Conservation (phyloP, 2,888 invertebrate genomes). For the Cryptus armator region DNA sequence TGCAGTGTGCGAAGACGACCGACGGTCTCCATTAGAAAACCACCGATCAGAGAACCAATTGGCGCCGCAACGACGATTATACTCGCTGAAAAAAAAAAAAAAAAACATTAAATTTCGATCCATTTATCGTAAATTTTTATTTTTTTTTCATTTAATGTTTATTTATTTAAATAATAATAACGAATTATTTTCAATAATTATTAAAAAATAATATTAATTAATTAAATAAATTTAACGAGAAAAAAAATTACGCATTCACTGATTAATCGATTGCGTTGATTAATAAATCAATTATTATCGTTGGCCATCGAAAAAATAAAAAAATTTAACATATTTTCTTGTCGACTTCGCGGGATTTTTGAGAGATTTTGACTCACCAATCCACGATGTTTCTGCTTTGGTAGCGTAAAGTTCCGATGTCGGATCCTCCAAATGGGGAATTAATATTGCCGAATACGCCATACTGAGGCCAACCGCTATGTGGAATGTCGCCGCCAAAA, state of each 20-base stretch:
- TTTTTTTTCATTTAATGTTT: too few relatives aligned
- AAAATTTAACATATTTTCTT: not conserved
- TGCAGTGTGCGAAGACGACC: slow-evolving; percentile 87
- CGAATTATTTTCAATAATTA: not conserved
- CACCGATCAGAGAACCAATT: slow-evolving; percentile 86
- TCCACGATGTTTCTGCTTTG: slow-evolving; percentile 86
- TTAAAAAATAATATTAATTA: too few relatives aligned
- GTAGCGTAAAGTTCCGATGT: slow-evolving; percentile 79
- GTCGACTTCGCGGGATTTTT: not conserved
- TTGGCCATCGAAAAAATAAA: not conserved
- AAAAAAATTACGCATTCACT: too few relatives aligned
- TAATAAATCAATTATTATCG: too few relatives aligned
- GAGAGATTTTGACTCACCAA: slow-evolving; percentile 83
- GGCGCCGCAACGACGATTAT: slow-evolving; percentile 87
- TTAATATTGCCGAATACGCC: slow-evolving; percentile 87
- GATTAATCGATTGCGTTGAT: too few relatives aligned
- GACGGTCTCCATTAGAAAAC: slow-evolving; percentile 87
- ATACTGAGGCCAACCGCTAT: slow-evolving; percentile 88
- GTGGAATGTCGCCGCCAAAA: slow-evolving; percentile 87
- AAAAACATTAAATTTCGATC: not conserved
- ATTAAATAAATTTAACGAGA: too few relatives aligned
- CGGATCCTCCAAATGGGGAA: slow-evolving; percentile 85
- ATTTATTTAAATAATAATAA: too few relatives aligned
- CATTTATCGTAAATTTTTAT: too few relatives aligned
- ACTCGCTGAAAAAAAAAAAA: slow-evolving; percentile 85